phyloP scores from a whole-genome alignment of 2,888 invertebrate genomes.

The Malthinus flaveolus region DNA sequence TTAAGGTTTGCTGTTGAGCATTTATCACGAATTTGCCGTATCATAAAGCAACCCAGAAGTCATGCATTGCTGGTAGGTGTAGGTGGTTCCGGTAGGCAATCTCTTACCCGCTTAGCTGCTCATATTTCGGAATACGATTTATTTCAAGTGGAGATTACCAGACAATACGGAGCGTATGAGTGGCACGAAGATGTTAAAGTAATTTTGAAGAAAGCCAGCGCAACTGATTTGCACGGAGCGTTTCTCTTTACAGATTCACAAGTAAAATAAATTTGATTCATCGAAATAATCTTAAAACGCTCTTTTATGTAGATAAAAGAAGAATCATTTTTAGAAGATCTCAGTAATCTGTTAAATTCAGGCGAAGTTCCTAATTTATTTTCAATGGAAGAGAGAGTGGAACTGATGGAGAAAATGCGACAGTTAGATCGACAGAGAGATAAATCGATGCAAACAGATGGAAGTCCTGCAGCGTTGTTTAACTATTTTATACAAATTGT shows the following conservation, averaged over 20 bases:
- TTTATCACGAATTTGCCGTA: conserved; percentile 86
- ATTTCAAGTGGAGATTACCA: conserved; percentile 89
- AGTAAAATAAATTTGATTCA: conserved; percentile 53
- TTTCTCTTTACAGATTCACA: conserved; percentile 92
- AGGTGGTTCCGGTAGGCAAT: conserved; percentile 92
- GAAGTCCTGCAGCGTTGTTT: conserved; percentile 85
- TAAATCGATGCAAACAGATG: conserved; percentile 87
- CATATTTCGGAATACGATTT: conserved; percentile 93
- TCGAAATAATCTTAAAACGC: not conserved
- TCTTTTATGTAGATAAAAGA: conserved; percentile 76
- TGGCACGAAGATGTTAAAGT: conserved; percentile 92
- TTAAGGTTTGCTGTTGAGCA: conserved; percentile 91
- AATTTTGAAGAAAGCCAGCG: conserved; percentile 78
- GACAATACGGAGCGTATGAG: conserved; percentile 79
- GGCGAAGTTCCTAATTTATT: conserved; percentile 94
- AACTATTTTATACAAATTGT: conserved; percentile 88
- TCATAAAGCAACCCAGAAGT: conserved; percentile 88
- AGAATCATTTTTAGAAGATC: conserved; percentile 90
- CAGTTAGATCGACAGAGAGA: conserved; percentile 86
- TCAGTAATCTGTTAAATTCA: conserved; percentile 88
- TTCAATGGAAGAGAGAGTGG: conserved; percentile 81
- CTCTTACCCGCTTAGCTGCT: conserved; percentile 85
- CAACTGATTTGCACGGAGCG: conserved; percentile 83
- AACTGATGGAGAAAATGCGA: conserved; percentile 92
- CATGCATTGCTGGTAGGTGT: conserved; percentile 90